A percentile compares a stretch with the other conserved stretches of the same genome.
phyloP scores from a whole-genome alignment of 2,113 vertebrate species.

The Melanerpes formicivorus region DNA sequence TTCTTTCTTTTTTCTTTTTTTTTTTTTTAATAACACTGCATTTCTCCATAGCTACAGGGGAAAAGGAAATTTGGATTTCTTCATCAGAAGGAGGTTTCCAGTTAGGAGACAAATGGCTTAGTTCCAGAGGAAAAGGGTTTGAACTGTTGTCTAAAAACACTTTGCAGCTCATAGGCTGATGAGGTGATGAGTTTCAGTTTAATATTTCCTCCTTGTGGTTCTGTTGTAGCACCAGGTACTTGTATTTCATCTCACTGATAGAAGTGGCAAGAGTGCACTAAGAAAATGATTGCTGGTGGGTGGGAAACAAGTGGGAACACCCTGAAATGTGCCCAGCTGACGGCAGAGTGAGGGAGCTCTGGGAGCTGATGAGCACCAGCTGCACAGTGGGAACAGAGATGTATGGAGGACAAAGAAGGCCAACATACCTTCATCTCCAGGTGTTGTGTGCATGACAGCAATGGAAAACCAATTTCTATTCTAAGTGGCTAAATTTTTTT shows the following conservation, averaged over 20 bases:
- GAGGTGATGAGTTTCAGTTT: neutral
- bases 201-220: neutral
- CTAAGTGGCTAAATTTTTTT: neutral
- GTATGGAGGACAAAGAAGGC: neutral
- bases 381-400: neutral
- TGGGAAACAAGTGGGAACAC: neutral
- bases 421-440: neutral
- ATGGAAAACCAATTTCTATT: neutral
- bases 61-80: neutral
- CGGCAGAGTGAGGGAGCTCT: neutral
- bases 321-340: neutral
- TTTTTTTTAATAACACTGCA: neutral
- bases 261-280: neutral
- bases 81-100: neutral
- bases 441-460: rapidly evolving
- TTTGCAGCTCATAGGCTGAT: neutral
- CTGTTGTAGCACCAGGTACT: neutral
- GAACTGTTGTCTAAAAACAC: neutral
- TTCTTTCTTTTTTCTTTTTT: neutral
- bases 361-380: neutral
- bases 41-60: neutral
- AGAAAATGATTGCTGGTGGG: neutral
- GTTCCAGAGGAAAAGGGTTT: neutral
- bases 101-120: neutral
- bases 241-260: neutral